Percentiles rank a stretch among this genome's conserved stretches.
phyloP scores from a whole-genome alignment of 2,797 vertebrate species.

The Okamejei kenojei region DNA sequence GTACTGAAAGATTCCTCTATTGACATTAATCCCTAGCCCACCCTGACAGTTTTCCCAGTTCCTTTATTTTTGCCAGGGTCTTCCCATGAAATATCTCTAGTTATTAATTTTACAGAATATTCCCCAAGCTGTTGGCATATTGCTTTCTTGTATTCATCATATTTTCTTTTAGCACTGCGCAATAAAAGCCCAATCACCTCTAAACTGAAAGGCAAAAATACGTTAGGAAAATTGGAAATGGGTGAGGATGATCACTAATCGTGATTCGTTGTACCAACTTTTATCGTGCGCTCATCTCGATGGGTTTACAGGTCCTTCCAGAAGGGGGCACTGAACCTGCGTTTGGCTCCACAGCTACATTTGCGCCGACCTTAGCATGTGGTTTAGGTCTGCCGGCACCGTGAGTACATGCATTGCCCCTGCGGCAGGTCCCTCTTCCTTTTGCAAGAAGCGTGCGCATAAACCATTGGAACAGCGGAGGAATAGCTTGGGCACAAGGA shows the following conservation, averaged over 20 bases:
- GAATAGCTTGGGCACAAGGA: not conserved
- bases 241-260: not conserved
- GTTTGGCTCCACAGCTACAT: not conserved
- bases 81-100: not conserved
- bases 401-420: not conserved
- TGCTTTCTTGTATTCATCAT: not conserved
- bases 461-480: not conserved
- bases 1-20: not conserved
- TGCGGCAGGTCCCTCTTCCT: not conserved
- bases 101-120: not conserved
- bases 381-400: not conserved
- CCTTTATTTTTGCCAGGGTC: not conserved
- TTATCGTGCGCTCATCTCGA: not conserved
- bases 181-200: too few relatives aligned
- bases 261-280: not conserved
- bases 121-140: not conserved
- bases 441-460: not conserved
- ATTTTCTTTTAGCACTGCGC: not conserved
- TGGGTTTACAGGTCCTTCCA: not conserved
- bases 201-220: not conserved
- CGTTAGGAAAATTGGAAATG: not conserved
- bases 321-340: not conserved
- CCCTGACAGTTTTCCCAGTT: not conserved
- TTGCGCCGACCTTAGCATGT: not conserved
- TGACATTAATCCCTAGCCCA: not conserved